These are phyloP conservation scores for Cremastinae sp. DNA, from an alignment of 2,888 invertebrate genomes.

Conservation along the genomic window DNA sequence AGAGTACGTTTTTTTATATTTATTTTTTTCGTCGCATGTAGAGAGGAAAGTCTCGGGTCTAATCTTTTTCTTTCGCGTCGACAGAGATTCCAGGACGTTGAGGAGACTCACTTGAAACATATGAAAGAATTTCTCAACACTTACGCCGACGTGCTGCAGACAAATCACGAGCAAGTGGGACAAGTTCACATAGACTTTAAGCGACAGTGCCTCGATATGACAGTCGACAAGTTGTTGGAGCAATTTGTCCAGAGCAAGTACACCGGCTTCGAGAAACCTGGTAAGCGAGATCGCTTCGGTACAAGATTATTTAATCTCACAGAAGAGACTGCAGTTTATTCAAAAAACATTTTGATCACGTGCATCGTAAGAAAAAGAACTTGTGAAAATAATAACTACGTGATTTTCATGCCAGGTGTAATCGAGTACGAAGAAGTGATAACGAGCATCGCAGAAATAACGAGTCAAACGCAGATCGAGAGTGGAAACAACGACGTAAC, in stretches of 20 bases:
- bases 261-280: slow-evolving; percentile 96
- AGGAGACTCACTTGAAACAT: slow-evolving; percentile 94
- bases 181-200: slow-evolving; percentile 96
- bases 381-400: no score
- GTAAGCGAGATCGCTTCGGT: slow-evolving; percentile 80
- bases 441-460: slow-evolving; percentile 75
- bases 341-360: no score
- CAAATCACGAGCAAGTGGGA: slow-evolving; percentile 94
- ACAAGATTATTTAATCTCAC: no score
- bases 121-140: slow-evolving; percentile 97
- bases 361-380: no score
- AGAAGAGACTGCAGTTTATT: no score
- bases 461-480: slow-evolving; percentile 73
- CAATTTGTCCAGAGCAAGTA: slow-evolving; percentile 96
- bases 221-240: slow-evolving; percentile 94
- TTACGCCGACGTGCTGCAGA: slow-evolving; percentile 92
- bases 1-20: slow-evolving; percentile 81
- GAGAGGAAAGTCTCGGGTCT: background rate
- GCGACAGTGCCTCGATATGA: slow-evolving; percentile 93
- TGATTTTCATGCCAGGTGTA: slow-evolving; percentile 68
- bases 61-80: slow-evolving; percentile 50
- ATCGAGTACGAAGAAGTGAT: slow-evolving; percentile 78
- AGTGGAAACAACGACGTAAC: slow-evolving; percentile 60
- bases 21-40: background rate
- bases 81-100: slow-evolving; percentile 95